phyloP scores from a whole-genome alignment of 2,888 invertebrate species.

The Timema cristinae region DNA sequence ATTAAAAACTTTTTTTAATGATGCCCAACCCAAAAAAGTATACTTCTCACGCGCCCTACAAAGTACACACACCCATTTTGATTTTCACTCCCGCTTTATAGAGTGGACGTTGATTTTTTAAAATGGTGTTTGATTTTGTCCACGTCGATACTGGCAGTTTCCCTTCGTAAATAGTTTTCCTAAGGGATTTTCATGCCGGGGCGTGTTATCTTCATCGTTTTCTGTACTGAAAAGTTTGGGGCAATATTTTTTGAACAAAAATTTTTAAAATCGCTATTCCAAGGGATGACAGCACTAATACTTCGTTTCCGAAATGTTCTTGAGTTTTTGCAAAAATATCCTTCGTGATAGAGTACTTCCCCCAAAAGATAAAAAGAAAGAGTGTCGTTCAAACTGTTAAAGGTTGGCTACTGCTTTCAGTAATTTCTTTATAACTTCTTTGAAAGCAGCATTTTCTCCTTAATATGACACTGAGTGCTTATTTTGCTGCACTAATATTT shows the following conservation, averaged over 20 bases:
- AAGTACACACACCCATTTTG: no score
- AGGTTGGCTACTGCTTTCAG: neutral
- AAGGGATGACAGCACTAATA: neutral
- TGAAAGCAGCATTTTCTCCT: neutral
- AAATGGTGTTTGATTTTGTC: no score
- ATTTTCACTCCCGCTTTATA: no score
- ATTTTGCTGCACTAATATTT: conserved; percentile 3
- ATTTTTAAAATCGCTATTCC: neutral
- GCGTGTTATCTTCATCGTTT: neutral
- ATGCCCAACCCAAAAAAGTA: no score
- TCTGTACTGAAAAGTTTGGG: neutral
- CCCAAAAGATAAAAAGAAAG: neutral
- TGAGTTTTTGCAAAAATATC: neutral
- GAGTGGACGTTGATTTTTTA: no score
- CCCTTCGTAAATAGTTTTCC: neutral
- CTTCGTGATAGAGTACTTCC: neutral
- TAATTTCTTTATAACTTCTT: neutral
- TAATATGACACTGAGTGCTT: neutral
- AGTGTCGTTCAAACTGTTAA: neutral
- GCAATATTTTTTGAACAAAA: neutral
- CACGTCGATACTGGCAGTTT: no score
- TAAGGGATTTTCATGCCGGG: neutral
- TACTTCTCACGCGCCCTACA: no score
- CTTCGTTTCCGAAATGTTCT: neutral
- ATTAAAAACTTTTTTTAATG: no score